Base-by-base conservation (phyloP, 2,888 invertebrate genomes). In the Dasysyrphus albostriatus region DNA sequence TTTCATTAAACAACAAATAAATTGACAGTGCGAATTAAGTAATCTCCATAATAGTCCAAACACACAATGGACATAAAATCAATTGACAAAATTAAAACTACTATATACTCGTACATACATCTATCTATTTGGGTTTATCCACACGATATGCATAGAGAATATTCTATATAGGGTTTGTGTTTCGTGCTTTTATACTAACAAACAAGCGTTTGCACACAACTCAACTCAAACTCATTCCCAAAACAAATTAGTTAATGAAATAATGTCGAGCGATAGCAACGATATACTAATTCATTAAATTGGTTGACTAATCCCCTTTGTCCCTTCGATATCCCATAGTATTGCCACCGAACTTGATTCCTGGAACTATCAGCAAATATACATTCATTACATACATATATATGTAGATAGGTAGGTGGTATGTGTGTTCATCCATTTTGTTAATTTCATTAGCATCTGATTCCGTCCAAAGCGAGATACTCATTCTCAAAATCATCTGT, bases 241-340 rank as follows among this genome's bases (percentile, higher is more conserved):
- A 72, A 88, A 88, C 88, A 83, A 89, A 88, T 89, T 89, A 88
- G 88, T 88, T 89, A 89, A 89, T 89, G 89, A 89, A 89, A 89
- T 88, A 88, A 89, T 89, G 88, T 88, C 88, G 82, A 88, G 83
- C 88, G 88, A 89, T 89, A 88, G 83, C 80, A 79, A 84, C 82
- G 49, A 51, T 54, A 61, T 75, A 82, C 88, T 88, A 89, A 88
- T 88, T 89, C 87, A 89, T 88, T 88, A 88, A 89, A 88, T 88
- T 82, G 88, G 88, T 84, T 88, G 88, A 85, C 76, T 72, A 76
- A 74, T 73, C 58, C 76, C 58, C 69, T 59, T 73, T 49, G 56
- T 81, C 61, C 67, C 42, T 47, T 37, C 24, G 14, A 19, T 32
- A 44, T 16, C 0, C 63, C 8, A 12, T 6, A 9, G 29, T 6